Evolutionary conservation across 2,888 invertebrate genomes (phyloP), one percentile per base, ranked within the genome.

Genomic region (Pogonocherus hispidulus): DNA sequence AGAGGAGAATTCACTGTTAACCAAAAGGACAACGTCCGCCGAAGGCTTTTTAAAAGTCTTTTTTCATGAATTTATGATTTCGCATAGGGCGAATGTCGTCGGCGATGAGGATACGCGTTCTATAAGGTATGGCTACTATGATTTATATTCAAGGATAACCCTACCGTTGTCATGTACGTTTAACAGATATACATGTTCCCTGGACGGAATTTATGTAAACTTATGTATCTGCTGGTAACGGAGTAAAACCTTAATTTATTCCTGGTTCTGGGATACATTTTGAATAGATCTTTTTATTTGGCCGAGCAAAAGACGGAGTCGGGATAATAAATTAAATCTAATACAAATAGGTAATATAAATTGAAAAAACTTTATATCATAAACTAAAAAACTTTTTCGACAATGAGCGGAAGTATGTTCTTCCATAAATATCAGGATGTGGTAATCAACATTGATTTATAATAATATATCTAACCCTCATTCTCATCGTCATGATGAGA

Each of bases 131-230:
- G 44, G 27, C 54, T 41, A 41, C 44, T 8, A 56, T 64, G 64
- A 64, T 64, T 64, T 64, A 64, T 47, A 37, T 64, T n/a, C 64
- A 27, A 47, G 64, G 64, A 64, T 64, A 64, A 64, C 64, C 55
- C 64, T 49, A 56, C 55, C 49, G 35, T 44, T 64, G 64, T 55
- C 64, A 64, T 55, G 64, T 64, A 55, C 55, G 55, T 64, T 64
- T 64, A 59, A 23, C 63, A 63, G 63, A 63, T 63, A 63, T 54
- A 63, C 46, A 54, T 51, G 63, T 54, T 63, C 63, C 55, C 27
- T 37, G 44, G 16, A 11, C 51, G 22, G 44, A 44, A 63, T 63
- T 63, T 63, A 63, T 63, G 63, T 54, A 54, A 54, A 54, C 63
- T 54, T 35, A 46, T 63, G 46, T 55, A 55, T 63, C 54, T 44